These are phyloP conservation scores for Erebia epiphron DNA, from an alignment of 2,888 invertebrate species.

Conservation along the genomic window DNA sequence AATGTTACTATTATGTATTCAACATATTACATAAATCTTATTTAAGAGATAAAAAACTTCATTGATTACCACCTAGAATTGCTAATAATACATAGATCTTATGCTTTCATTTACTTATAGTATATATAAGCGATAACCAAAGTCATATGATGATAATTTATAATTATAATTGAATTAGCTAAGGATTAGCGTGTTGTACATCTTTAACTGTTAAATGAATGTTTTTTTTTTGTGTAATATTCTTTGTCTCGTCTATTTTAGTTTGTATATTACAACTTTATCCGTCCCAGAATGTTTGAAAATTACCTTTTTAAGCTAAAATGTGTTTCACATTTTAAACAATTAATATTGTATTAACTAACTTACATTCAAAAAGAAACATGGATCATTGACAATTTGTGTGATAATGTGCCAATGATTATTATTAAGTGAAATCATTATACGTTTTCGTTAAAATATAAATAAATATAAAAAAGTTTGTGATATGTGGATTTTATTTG, in stretches of 20 bases:
- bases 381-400: slow-evolving; percentile 77
- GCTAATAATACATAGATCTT: slow-evolving; percentile 10
- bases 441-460: slow-evolving; percentile 20
- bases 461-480: slow-evolving; percentile 7
- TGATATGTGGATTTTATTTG: slow-evolving; percentile 20
- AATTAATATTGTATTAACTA: not conserved
- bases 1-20: no score
- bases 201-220: not conserved
- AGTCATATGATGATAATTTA: slow-evolving; percentile 28
- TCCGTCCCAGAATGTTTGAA: not conserved
- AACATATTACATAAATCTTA: no score
- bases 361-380: slow-evolving; percentile 10
- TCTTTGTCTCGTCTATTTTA: not conserved
- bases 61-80: slow-evolving; percentile 15
- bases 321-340: not conserved
- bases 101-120: slow-evolving; percentile 1
- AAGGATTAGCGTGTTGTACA: slow-evolving; percentile 6
- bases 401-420: slow-evolving; percentile 84
- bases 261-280: not conserved
- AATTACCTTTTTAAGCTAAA: not conserved
- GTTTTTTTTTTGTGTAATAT: not conserved
- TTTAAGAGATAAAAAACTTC: not conserved
- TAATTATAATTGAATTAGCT: slow-evolving; percentile 4
- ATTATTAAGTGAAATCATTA: slow-evolving; percentile 56
- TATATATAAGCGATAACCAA: slow-evolving; percentile 37